These are phyloP conservation scores for Scaptodrosophila lebanonensis DNA, from an alignment of 1,140 invertebrate species.

Conservation along the genomic window DNA sequence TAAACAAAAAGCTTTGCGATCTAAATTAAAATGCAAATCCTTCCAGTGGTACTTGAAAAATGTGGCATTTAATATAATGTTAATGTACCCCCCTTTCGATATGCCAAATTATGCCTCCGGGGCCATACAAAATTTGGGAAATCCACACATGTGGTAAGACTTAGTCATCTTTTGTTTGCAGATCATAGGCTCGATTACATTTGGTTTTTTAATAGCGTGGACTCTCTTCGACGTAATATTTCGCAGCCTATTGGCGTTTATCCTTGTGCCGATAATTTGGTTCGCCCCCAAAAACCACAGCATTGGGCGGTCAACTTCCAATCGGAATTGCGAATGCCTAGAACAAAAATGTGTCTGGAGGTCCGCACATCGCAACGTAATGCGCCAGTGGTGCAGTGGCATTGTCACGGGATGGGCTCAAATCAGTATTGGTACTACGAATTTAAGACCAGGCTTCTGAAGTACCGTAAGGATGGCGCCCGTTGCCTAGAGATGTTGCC, in stretches of 20 bases:
- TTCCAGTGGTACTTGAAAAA: conserved; percentile 97
- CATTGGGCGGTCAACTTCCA: conserved; percentile 90
- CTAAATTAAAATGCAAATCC: conserved; percentile 88
- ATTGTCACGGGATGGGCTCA: conserved; percentile 89
- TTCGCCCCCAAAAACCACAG: conserved; percentile 79
- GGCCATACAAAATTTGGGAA: conserved; percentile 82
- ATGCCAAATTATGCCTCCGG: conserved; percentile 90
- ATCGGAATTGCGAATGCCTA: conserved; percentile 89
- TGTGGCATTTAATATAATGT: conserved; percentile 93
- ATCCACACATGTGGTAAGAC: no score
- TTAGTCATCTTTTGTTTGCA: no score
- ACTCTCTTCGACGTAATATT: conserved; percentile 82
- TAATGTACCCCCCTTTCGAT: conserved; percentile 93
- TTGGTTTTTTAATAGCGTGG: conserved; percentile 88
- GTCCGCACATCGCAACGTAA: conserved; percentile 84
- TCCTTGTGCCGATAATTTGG: conserved; percentile 77
- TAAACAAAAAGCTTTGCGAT: conserved; percentile 85
- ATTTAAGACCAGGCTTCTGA: conserved; percentile 84
- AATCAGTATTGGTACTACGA: conserved; percentile 95
- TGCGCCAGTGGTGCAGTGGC: conserved; percentile 88
- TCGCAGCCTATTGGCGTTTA: conserved; percentile 83
- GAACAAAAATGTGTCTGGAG: conserved; percentile 90
- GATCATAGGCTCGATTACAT: no score
- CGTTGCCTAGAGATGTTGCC: conserved; percentile 88
- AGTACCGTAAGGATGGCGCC: conserved; percentile 78